Percentiles rank a stretch among this genome's conserved stretches.
Conservation (phyloP, 2,888 invertebrate species). For the Lepidonotus clava region DNA sequence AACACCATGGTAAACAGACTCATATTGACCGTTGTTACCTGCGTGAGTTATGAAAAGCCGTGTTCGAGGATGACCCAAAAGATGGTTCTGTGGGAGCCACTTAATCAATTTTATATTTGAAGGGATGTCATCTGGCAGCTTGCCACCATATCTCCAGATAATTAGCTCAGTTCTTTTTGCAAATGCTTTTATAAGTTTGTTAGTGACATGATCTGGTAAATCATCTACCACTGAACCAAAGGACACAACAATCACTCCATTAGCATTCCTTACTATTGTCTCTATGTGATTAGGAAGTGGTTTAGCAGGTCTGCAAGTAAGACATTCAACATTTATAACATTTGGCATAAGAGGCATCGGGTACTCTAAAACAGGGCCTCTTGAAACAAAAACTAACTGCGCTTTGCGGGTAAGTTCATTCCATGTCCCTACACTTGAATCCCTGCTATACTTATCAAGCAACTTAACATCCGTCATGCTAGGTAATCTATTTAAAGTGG, state of each 20-base stretch:
- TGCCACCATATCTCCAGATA: conserved; percentile 33
- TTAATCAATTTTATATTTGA: conserved; percentile 14
- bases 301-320: conserved; percentile 41
- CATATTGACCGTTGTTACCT: conserved; percentile 52
- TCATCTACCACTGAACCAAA: conserved; percentile 16
- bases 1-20: conserved; percentile 53
- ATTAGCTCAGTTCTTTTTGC: background rate
- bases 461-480: background rate
- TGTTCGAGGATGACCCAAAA: conserved; percentile 39
- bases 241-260: conserved; percentile 16
- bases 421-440: background rate
- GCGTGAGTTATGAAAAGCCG: conserved; percentile 41
- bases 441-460: conserved; percentile 27
- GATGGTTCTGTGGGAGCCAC: conserved; percentile 53
- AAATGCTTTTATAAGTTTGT: conserved; percentile 8
- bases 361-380: conserved; percentile 21
- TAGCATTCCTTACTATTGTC: background rate
- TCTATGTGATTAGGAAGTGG: background rate
- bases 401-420: background rate
- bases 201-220: conserved; percentile 6
- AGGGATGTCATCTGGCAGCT: background rate
- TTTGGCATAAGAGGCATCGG: conserved; percentile 42
- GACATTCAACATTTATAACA: conserved; percentile 19
- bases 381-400: background rate
- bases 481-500: background rate